Conservation (phyloP, 92 coral and sea anemone species). For the Palythoa grandis region DNA sequence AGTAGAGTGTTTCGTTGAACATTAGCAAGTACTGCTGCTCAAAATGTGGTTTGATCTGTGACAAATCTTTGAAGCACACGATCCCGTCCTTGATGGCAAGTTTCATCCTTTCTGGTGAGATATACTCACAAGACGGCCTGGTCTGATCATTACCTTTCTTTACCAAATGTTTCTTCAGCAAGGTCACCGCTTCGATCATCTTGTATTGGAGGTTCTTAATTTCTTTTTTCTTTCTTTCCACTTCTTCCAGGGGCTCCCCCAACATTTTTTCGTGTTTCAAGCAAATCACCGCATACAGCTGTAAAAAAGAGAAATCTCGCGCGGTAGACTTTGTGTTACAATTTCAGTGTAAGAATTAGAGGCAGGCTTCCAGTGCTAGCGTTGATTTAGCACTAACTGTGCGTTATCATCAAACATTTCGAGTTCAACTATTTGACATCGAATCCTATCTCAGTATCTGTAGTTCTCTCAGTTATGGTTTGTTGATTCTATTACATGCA, state of each 20-base stretch:
- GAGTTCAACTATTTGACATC: not conserved
- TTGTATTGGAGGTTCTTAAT: constrained; percentile 11
- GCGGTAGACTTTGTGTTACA: not conserved
- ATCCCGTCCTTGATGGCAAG: constrained; percentile 12
- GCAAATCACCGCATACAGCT: constrained; percentile 2
- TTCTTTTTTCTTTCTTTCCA: constrained; percentile 16
- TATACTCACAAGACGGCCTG: not conserved
- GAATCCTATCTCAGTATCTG: not conserved
- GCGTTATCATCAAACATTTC: not conserved
- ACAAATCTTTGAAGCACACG: constrained; percentile 15
- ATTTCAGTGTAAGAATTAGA: not conserved
- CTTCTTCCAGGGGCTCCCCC: constrained; percentile 12
- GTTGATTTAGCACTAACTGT: not conserved
- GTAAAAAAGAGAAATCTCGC: not conserved
- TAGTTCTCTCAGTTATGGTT: not conserved
- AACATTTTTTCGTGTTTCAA: constrained; percentile 16
- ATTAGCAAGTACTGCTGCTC: constrained; percentile 14
- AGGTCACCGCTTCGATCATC: constrained; percentile 30
- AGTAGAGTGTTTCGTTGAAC: constrained; percentile 25
- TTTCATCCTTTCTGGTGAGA: constrained; percentile 12
- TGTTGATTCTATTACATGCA: not conserved
- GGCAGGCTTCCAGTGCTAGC: not conserved
- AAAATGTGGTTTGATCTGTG: constrained; percentile 8
- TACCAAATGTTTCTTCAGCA: constrained; percentile 16
- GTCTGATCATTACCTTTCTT: constrained; percentile 1